These are phyloP conservation scores for Pelecanoides urinatrix DNA, from an alignment of 2,113 vertebrate genomes.

Conservation along the genomic window DNA sequence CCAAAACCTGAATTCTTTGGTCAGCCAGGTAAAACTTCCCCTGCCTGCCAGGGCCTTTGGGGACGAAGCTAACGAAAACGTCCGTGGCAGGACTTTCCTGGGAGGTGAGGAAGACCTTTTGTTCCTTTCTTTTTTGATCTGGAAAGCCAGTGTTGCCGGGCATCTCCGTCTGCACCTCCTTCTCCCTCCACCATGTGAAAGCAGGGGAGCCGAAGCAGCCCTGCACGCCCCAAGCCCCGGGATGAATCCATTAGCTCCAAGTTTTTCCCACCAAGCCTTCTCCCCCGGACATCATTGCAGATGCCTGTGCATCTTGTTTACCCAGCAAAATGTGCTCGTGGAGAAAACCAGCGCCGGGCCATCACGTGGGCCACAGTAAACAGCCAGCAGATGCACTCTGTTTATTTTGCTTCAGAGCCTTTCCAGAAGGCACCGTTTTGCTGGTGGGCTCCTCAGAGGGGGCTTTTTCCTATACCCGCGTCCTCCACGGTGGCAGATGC, in stretches of 20 bases:
- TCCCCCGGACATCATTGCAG: slow-evolving; percentile 34
- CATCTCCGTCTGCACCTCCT: background rate
- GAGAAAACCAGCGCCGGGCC: background rate
- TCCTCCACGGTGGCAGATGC: background rate
- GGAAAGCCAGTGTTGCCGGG: background rate
- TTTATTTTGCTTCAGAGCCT: slow-evolving; percentile 73
- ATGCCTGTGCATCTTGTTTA: slow-evolving; percentile 68
- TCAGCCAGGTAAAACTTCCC: background rate
- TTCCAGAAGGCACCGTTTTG: slow-evolving; percentile 71
- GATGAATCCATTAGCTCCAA: background rate
- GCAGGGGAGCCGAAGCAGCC: background rate
- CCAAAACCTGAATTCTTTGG: background rate
- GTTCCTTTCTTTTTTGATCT: too few species aligned
- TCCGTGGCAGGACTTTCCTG: background rate
- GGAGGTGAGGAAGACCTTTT: background rate
- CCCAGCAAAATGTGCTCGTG: slow-evolving; percentile 67
- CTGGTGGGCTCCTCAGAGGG: slow-evolving; percentile 13
- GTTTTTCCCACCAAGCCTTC: slow-evolving; percentile 40
- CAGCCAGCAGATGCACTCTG: slow-evolving; percentile 75
- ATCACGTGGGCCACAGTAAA: slow-evolving; percentile 73
- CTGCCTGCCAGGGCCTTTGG: background rate
- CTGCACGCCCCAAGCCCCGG: background rate
- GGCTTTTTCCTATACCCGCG: background rate
- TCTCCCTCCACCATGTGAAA: fast-evolving
- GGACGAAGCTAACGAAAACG: background rate